Evolutionary conservation across 2,888 invertebrate species (phyloP).

Genomic region (Lycaena phlaeas): DNA sequence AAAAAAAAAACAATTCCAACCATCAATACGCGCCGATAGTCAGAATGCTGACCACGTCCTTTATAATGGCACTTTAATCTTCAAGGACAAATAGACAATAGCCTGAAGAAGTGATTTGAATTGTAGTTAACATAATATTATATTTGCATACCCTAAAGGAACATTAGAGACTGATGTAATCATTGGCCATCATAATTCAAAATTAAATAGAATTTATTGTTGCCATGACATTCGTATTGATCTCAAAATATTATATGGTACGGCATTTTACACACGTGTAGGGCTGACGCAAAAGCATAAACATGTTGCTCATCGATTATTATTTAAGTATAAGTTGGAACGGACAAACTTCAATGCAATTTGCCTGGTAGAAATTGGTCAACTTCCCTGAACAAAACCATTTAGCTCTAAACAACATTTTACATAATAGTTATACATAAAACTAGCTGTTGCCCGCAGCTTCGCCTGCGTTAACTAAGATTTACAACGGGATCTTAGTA

Average conservation of each 20-base stretch:
- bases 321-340: no score
- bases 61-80: conserved; percentile 43
- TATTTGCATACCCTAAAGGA: conserved; percentile 61
- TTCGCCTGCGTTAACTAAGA: no score
- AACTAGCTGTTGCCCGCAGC: no score
- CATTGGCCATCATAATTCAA: conserved; percentile 46
- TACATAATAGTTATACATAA: no score
- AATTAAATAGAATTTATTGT: conserved; percentile 61
- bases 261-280: neutral
- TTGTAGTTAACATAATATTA: conserved; percentile 39
- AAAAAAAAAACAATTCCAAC: conserved; percentile 18
- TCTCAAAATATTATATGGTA: conserved; percentile 25
- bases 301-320: no score
- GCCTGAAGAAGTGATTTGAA: conserved; percentile 59
- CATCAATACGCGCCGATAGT: conserved; percentile 45
- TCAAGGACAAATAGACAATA: conserved; percentile 63
- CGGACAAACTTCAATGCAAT: no score
- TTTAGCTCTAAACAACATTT: no score
- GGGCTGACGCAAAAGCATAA: no score
- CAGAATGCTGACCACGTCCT: conserved; percentile 46
- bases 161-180: conserved; percentile 56
- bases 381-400: no score
- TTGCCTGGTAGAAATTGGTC: no score
- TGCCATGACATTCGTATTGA: conserved; percentile 41
- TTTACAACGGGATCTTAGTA: no score